Evolutionary conservation across 2,888 invertebrate genomes (phyloP).

Genomic region (Orthosia cruda): DNA sequence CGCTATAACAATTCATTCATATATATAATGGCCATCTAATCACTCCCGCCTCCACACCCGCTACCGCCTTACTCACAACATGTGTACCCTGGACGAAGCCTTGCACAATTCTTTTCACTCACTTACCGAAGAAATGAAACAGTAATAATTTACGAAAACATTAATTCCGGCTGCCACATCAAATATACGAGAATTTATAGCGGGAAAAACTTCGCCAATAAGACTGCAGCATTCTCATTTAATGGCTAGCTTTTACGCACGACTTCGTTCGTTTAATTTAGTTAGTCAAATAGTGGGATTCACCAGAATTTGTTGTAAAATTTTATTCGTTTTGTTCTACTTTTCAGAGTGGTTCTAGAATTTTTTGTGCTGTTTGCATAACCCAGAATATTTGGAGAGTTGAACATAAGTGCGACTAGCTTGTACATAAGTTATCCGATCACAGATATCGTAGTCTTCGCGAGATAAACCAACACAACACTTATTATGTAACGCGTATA

Average conservation of each 20-base stretch:
- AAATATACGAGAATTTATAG: conserved; percentile 62
- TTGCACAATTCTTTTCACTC: conserved; percentile 22
- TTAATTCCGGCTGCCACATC: conserved; percentile 53
- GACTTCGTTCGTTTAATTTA: conserved; percentile 40
- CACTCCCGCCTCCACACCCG: background rate
- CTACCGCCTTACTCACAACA: background rate
- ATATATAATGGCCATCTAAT: too few species aligned
- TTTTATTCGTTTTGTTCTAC: conserved; percentile 51
- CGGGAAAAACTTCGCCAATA: conserved; percentile 60
- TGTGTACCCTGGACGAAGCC: background rate
- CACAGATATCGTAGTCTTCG: too few species aligned
- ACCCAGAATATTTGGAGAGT: conserved; percentile 13
- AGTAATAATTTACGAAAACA: conserved; percentile 51
- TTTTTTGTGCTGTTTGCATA: conserved; percentile 1
- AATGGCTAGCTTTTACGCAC: conserved; percentile 55
- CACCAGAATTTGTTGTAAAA: conserved; percentile 58
- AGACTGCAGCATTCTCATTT: conserved; percentile 56
- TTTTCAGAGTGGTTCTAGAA: conserved; percentile 6
- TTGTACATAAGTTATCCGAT: too few species aligned
- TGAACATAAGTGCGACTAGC: too few species aligned
- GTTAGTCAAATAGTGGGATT: conserved; percentile 58
- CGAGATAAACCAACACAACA: too few species aligned
- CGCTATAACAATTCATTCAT: background rate
- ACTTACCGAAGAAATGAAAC: conserved; percentile 33
- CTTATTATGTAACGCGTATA: too few species aligned